Conservation (phyloP, 2,113 vertebrate species). For the Vanacampus margaritifer region DNA sequence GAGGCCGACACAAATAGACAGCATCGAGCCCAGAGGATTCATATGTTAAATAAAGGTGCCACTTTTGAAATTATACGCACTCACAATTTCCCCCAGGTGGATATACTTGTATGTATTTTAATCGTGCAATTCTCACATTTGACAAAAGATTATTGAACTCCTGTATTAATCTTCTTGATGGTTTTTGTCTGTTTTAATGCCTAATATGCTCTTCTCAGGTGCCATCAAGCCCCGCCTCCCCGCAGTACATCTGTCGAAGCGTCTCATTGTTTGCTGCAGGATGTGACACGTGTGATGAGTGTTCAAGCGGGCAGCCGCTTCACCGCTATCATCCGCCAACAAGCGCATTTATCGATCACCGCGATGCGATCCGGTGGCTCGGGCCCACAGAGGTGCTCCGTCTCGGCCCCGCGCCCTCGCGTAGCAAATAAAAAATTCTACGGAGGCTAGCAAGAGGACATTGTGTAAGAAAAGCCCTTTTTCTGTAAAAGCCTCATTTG, state of each 20-base stretch:
- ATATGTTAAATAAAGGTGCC: not conserved
- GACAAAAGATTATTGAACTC: not conserved
- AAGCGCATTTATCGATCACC: conserved; percentile 63
- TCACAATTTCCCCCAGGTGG: too few species aligned
- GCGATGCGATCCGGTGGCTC: conserved; percentile 40
- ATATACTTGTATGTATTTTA: too few species aligned
- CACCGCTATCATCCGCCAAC: conserved; percentile 63
- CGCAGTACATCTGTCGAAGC: conserved; percentile 41
- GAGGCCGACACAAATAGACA: not conserved
- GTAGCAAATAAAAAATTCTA: conserved; percentile 23
- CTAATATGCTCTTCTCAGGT: not conserved
- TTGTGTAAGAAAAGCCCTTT: conserved; percentile 29
- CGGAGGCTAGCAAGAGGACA: conserved; percentile 58
- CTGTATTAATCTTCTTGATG: not conserved
- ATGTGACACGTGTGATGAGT: conserved; percentile 50
- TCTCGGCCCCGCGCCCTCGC: conserved; percentile 9
- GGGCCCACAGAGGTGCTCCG: conserved; percentile 5
- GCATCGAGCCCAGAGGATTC: not conserved
- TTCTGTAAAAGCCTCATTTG: conserved; percentile 50
- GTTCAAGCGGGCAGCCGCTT: conserved; percentile 50
- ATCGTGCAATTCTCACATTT: not conserved
- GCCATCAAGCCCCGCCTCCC: not conserved
- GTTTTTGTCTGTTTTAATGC: not conserved
- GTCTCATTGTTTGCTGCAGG: conserved; percentile 44
- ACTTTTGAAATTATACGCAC: not conserved